These are phyloP conservation scores for Tylochromis polylepis DNA, from an alignment of 2,113 vertebrate genomes.

Conservation along the genomic window DNA sequence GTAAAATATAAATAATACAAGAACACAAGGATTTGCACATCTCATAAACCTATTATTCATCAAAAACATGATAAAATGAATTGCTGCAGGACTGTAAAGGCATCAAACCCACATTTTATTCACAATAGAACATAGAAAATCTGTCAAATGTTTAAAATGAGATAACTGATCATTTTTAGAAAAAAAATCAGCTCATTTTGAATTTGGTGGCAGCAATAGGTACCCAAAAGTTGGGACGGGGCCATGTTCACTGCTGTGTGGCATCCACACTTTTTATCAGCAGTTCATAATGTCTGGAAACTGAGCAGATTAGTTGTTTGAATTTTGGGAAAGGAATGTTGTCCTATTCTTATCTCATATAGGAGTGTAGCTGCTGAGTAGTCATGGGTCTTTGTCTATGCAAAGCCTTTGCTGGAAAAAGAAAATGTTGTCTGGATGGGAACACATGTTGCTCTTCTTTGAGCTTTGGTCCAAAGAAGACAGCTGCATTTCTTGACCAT, in stretches of 20 bases:
- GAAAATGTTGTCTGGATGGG: not conserved
- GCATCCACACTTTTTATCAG: not conserved
- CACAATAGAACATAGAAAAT: not conserved
- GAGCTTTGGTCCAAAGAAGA: not conserved
- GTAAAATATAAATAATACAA: not conserved
- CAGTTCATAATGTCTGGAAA: not conserved
- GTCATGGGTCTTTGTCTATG: not conserved
- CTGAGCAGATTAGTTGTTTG: not conserved
- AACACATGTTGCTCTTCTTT: not conserved
- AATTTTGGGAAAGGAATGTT: not conserved
- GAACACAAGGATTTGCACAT: not conserved
- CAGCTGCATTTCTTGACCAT: not conserved
- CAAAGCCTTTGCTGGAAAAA: not conserved
- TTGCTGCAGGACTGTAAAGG: not conserved
- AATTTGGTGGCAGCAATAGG: not conserved
- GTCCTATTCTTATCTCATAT: not conserved
- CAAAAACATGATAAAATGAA: not conserved
- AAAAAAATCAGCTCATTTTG: not conserved
- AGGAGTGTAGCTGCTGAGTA: not conserved
- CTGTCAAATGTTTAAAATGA: not conserved
- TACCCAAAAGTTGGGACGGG: not conserved
- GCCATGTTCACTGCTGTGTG: not conserved
- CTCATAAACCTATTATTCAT: not conserved
- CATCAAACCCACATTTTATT: not conserved
- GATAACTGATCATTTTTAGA: not conserved